Evolutionary conservation across 2,113 vertebrate genomes (phyloP).

Genomic region (Lanius ludovicianus): DNA sequence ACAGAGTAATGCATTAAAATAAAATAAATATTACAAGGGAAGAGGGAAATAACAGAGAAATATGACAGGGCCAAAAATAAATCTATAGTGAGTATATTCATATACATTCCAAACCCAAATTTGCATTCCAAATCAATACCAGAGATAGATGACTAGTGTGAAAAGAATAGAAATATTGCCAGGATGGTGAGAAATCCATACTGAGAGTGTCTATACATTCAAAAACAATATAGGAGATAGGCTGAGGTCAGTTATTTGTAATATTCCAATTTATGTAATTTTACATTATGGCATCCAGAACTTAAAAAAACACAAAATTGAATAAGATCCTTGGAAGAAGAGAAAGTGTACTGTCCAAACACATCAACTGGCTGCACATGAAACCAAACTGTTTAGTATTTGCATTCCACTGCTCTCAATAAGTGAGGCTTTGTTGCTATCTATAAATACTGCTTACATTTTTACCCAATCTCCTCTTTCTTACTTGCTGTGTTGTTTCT

Average conservation of each 20-base stretch:
- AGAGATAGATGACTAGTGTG: background rate
- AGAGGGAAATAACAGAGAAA: conserved; percentile 32
- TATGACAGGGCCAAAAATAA: conserved; percentile 16
- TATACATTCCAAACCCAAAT: conserved; percentile 33
- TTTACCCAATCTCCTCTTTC: background rate
- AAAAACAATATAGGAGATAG: background rate
- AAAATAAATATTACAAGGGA: conserved; percentile 29
- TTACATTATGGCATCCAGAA: background rate
- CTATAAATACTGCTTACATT: background rate
- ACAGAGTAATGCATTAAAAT: conserved; percentile 2
- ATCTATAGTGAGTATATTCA: conserved; percentile 19
- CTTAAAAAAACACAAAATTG: conserved; percentile 11
- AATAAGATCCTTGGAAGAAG: background rate
- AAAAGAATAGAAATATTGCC: conserved; percentile 21
- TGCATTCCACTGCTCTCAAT: background rate
- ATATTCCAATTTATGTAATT: conserved; percentile 38
- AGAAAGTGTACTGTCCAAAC: background rate
- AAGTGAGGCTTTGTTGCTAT: background rate
- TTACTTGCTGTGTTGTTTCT: background rate
- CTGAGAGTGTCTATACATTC: background rate
- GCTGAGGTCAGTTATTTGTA: conserved; percentile 8
- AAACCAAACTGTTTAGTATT: background rate
- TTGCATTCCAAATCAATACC: conserved; percentile 44
- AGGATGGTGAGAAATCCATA: conserved; percentile 21
- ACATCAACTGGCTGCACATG: background rate